A percentile compares a stretch with the other conserved stretches of the same genome.
Evolutionary conservation across 1,140 invertebrate genomes (phyloP).

Genomic region (Melitaea cinxia): DNA sequence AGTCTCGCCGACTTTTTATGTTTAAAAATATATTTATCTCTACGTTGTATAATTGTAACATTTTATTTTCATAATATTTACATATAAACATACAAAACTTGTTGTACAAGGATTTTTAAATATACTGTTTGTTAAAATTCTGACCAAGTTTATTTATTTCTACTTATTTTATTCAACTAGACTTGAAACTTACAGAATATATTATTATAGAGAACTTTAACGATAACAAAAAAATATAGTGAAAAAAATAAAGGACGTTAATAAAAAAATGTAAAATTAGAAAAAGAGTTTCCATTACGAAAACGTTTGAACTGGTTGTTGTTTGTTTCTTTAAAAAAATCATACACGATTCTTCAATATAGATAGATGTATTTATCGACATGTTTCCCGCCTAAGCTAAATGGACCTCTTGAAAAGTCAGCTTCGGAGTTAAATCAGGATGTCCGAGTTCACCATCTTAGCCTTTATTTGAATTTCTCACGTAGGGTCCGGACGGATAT

Average conservation of each 20-base stretch:
- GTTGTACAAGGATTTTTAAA: neutral
- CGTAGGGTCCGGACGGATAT: conserved; percentile 63
- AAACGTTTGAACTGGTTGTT: too few species aligned
- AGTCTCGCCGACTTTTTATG: conserved; percentile 10
- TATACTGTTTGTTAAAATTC: neutral
- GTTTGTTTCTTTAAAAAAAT: too few species aligned
- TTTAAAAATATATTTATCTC: conserved; percentile 22
- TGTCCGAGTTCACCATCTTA: conserved; percentile 31
- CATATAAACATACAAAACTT: neutral
- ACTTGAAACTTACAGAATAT: too few species aligned
- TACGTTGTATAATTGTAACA: neutral
- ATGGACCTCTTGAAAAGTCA: conserved; percentile 14
- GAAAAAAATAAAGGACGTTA: too few species aligned
- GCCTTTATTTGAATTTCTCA: conserved; percentile 61
- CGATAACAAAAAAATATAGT: too few species aligned
- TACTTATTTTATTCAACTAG: too few species aligned
- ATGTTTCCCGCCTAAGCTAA: neutral
- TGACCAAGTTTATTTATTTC: too few species aligned
- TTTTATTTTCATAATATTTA: neutral
- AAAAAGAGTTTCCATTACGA: too few species aligned
- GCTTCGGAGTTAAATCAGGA: conserved; percentile 28
- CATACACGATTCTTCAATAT: neutral
- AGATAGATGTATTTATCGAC: neutral
- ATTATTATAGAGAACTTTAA: too few species aligned
- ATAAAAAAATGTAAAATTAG: too few species aligned